Conservation (phyloP, 1,140 invertebrate species). For the Pinna nobilis region DNA sequence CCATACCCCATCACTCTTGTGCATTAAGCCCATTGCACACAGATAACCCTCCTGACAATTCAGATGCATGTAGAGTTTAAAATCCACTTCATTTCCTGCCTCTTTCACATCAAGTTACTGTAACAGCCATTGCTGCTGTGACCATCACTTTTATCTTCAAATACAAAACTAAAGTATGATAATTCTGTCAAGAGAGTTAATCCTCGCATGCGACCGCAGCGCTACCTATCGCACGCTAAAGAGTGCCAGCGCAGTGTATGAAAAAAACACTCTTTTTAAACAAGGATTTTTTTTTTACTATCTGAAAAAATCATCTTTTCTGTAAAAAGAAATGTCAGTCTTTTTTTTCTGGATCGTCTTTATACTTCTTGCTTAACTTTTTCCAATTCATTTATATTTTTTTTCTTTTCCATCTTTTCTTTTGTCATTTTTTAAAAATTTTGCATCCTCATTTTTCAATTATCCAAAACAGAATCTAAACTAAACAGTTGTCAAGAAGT, state of each 20-base stretch:
- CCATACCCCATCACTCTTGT: too few species aligned
- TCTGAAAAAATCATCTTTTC: slow-evolving; percentile 19
- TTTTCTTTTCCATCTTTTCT: neutral
- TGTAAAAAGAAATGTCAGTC: too few species aligned
- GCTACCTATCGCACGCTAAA: too few species aligned
- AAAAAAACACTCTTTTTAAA: neutral
- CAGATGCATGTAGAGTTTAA: neutral
- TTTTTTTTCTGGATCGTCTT: too few species aligned
- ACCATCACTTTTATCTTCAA: neutral
- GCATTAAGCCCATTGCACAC: slow-evolving; percentile 5
- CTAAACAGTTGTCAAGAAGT: too few species aligned
- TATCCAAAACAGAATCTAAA: too few species aligned
- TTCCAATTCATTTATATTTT: neutral
- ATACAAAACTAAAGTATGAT: neutral
- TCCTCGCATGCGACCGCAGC: slow-evolving; percentile 17
- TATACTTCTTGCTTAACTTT: slow-evolving; percentile 4
- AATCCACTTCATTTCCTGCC: neutral
- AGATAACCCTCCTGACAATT: slow-evolving; percentile 13
- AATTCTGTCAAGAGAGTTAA: slow-evolving; percentile 7
- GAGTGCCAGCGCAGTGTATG: too few species aligned
- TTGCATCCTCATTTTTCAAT: too few species aligned
- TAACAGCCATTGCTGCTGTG: too few species aligned
- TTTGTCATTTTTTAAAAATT: too few species aligned
- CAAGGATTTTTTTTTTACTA: slow-evolving; percentile 2
- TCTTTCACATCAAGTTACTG: too few species aligned